Evolutionary conservation across 2,888 invertebrate species (phyloP).

Genomic region (Cosmia trapezina): DNA sequence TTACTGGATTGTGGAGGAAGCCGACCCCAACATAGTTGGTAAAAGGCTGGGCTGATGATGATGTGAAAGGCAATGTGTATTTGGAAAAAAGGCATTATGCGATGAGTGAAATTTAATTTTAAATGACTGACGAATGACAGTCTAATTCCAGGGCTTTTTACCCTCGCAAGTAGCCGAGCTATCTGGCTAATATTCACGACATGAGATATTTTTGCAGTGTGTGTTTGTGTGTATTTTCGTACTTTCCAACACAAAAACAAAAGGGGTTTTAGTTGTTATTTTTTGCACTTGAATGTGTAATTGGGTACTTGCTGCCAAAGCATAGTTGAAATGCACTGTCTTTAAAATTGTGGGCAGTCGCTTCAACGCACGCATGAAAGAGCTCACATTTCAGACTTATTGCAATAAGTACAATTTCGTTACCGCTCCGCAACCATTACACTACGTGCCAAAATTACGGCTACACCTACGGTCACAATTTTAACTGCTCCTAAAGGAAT

Average conservation of each 20-base stretch:
- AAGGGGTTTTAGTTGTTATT: not conserved
- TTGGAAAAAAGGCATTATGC: no score
- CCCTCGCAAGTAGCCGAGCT: not conserved
- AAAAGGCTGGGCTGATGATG: no score
- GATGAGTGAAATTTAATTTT: conserved; percentile 1
- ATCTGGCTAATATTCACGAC: not conserved
- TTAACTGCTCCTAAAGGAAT: conserved; percentile 79
- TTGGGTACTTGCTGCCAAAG: not conserved
- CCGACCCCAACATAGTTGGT: no score
- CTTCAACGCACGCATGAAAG: not conserved
- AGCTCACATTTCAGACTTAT: not conserved
- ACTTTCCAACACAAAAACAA: not conserved
- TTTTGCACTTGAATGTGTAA: not conserved
- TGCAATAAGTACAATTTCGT: conserved; percentile 14
- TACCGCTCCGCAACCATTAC: conserved; percentile 41
- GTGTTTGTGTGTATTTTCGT: no score
- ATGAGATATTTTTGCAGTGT: no score
- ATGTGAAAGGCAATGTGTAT: not conserved
- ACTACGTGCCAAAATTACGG: conserved; percentile 59
- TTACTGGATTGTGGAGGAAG: no score
- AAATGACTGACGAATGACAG: not conserved
- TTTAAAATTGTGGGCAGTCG: not conserved
- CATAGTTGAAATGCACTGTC: not conserved
- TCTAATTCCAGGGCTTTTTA: not conserved
- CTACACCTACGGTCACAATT: conserved; percentile 66